Evolutionary conservation across 1,140 invertebrate species (phyloP).

Genomic region (Euschistus heros): DNA sequence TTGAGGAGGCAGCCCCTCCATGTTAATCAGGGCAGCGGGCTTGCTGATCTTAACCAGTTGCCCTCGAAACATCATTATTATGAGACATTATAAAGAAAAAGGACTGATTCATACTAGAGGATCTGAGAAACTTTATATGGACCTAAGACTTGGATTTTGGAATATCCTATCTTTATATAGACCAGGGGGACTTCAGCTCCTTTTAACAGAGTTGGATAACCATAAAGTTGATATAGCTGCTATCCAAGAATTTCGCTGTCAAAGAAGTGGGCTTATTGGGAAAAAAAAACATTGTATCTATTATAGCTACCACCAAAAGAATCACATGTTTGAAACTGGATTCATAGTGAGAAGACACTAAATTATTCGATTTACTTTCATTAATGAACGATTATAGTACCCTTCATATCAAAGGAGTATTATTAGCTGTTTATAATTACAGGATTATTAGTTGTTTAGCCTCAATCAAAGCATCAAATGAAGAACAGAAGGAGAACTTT

Average conservation of each 20-base stretch:
- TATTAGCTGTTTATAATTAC: neutral
- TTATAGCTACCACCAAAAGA: neutral
- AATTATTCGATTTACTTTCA: neutral
- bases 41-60: no score
- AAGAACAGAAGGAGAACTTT: no score
- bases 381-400: neutral
- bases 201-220: neutral
- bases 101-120: no score
- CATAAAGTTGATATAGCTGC: neutral
- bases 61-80: no score
- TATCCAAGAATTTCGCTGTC: neutral
- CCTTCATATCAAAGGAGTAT: neutral
- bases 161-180: neutral
- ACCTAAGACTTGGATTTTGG: no score
- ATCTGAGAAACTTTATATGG: no score
- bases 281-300: neutral
- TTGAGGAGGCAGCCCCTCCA: no score
- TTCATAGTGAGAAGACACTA: neutral
- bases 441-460: neutral
- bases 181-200: neutral
- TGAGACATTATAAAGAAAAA: no score
- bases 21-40: no score
- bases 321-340: neutral
- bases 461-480: neutral
- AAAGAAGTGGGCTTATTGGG: neutral